Base-by-base conservation (phyloP, 2,888 invertebrate species). In the Hyalella azteca region DNA sequence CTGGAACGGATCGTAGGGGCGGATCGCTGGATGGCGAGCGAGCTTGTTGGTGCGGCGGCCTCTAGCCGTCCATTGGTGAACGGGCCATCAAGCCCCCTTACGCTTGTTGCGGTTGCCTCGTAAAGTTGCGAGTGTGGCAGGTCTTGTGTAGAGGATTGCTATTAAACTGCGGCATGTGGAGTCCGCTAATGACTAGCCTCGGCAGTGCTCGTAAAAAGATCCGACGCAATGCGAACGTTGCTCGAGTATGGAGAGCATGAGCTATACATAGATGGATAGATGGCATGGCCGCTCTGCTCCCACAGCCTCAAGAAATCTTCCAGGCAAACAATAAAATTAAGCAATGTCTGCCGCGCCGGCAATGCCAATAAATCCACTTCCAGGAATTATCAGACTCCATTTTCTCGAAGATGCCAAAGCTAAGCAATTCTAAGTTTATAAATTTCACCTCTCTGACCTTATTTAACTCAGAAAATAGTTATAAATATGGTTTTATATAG, bases 101-200 rank as follows among this genome's bases (percentile, higher is more conserved):
- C 66, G 66, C 66, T 66, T 66, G 66, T 66, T 66, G 66, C 66
- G 66, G 66, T 66, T 66, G 66, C 66, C 29, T 66, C 66, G 36
- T 66, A 66, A 66, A 66, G 66, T 66, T 66, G 66, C 66, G 36
- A 36, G 66, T 66, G 66, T 66, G 66, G 36, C 66, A 66, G 66
- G 29, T 66, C 66, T 36, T 66, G 66, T 66, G 66, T 66, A 66
- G 66, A 66, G 66, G 66, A 66, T 66, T 66, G 66, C 66, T 66
- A 66, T 66, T 66, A 66, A 66, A 66, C 66, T 66, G 66, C 39
- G 66, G 66, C 66, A 66, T 66, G 66, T 66, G 66, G 66, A 66
- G 66, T 66, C 66, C 66, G 66, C 66, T 66, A 66, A 66, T 66
- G 66, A 66, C 66, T 66, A 66, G 66, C 66, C 66, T 66, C 66